Evolutionary conservation across 2,113 vertebrate species (phyloP), one percentile per base, ranked within the genome.

Genomic region (Microcebus griseorufus): DNA sequence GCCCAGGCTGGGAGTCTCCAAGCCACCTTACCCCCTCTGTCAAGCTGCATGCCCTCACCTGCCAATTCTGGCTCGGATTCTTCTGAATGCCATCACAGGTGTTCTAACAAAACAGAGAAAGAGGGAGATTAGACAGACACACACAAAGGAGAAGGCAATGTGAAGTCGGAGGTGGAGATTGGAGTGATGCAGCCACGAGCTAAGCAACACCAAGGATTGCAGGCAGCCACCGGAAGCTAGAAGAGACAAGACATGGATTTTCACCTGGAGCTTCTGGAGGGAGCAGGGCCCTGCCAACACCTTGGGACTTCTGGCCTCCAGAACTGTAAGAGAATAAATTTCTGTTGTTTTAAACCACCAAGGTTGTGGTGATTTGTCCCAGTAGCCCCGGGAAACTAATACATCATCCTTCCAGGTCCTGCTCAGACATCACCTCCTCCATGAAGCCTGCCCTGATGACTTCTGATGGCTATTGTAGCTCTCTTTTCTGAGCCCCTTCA

Each of bases 211-310:
- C 58, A 11, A 34, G 37, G 13, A 18, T 2, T 17, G 2, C 4
- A 3, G 14, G 82, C 53, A 64, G n/a, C 29, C 29, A 10, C 2
- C 2, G 51, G 73, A 64, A 73, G 58, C 55, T 34, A 1, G 5
- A 16, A 53, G 34, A 42, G 29, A 29, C 6, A 9, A 69, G 27
- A 23, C 16, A 1, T 0, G 4, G 23, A 9, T 8, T 7, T 1
- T 22, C 5, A 29, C 22, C 27, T 3, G 18, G 45, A 23, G 9
- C 37, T 60, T 25, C 18, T 18, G 29, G 18, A 17, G 5, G 37
- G 64, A 60, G 3, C 34, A 4, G 8, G 58, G 60, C 12, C 78
- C 27, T 9, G 13, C 27, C 7, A 14, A 7, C 12, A n/a, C 16
- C 39, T 20, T 22, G 37, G 14, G 55, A 51, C 20, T 55, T 70